Conservation (phyloP, 2,888 invertebrate species). For the Imbricaverruca yamaguchii region DNA sequence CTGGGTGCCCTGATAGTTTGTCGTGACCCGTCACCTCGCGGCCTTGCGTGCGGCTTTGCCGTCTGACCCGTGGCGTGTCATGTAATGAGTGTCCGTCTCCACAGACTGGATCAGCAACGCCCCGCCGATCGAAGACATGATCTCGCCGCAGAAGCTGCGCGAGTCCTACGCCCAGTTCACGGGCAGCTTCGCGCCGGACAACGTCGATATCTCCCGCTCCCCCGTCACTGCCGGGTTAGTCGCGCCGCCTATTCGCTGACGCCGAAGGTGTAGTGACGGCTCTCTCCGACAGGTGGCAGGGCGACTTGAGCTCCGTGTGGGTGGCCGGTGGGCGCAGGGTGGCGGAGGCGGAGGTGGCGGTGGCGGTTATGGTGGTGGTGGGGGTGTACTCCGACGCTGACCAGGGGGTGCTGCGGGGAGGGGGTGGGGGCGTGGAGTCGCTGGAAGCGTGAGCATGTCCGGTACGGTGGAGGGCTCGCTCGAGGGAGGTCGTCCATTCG, state of each 20-base stretch:
- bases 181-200: constrained; percentile 32
- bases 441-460: not conserved
- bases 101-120: constrained; percentile 11
- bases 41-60: too few species aligned
- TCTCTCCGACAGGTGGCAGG: constrained; percentile 5
- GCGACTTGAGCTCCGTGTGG: too few species aligned
- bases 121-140: not conserved
- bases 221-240: constrained; percentile 36
- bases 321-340: not conserved
- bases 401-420: too few species aligned
- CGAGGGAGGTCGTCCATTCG: too few species aligned
- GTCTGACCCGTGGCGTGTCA: too few species aligned
- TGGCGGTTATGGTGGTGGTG: not conserved
- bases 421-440: not conserved
- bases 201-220: constrained; percentile 32
- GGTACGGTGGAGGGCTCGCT: not conserved
- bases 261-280: too few species aligned
- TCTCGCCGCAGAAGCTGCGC: constrained; percentile 39
- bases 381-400: not conserved
- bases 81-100: too few species aligned
- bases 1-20: not conserved
- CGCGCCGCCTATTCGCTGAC: not conserved
- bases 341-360: not conserved
- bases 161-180: constrained; percentile 44
- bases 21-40: not conserved